These are phyloP conservation scores for Clusia tigrina DNA, from an alignment of 2,888 invertebrate genomes.

Conservation along the genomic window DNA sequence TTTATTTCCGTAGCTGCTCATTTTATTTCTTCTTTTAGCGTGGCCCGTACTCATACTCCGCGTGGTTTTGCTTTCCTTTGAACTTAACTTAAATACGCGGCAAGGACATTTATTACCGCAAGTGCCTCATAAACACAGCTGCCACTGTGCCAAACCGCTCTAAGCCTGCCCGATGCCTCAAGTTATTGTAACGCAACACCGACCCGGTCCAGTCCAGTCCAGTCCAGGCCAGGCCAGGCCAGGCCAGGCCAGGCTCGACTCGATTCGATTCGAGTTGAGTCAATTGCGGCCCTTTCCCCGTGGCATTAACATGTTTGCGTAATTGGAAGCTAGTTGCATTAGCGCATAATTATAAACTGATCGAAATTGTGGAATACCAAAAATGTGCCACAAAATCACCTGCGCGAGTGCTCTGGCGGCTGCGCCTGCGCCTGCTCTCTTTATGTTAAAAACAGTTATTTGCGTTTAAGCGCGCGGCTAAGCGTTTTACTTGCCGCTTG, in stretches of 20 bases:
- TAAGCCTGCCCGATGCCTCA: conserved; percentile 12
- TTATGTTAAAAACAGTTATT: background rate
- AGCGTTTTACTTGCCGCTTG: too few species aligned
- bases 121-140: conserved; percentile 30
- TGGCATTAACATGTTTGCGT: conserved; percentile 54
- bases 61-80: conserved; percentile 12
- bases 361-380: conserved; percentile 30
- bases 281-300: conserved; percentile 33
- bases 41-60: conserved; percentile 20
- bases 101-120: conserved; percentile 45
- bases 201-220: too few species aligned
- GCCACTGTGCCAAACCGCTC: conserved; percentile 11
- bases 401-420: conserved; percentile 23
- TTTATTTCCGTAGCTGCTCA: conserved; percentile 42
- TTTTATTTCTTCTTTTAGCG: conserved; percentile 14
- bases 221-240: too few species aligned
- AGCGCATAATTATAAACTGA: conserved; percentile 52
- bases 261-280: too few species aligned
- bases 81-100: conserved; percentile 33
- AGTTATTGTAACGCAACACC: conserved; percentile 20
- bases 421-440: background rate
- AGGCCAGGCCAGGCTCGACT: too few species aligned
- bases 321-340: conserved; percentile 49
- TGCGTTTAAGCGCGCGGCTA: background rate
- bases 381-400: conserved; percentile 34